These are phyloP conservation scores for Antennarius maculatus DNA, from an alignment of 2,797 vertebrate genomes.

Conservation along the genomic window DNA sequence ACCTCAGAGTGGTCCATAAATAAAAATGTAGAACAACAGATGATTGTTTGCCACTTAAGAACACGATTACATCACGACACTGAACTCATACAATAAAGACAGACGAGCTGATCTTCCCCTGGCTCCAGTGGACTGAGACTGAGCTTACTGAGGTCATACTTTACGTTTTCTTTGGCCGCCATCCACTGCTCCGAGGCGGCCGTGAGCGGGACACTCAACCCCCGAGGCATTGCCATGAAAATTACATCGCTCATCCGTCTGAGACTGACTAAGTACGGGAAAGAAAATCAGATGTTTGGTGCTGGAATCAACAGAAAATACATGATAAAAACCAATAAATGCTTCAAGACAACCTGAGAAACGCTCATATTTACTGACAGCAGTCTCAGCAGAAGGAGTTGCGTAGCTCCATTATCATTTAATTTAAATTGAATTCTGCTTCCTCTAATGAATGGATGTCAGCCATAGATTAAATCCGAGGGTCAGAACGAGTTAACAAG, in stretches of 20 bases:
- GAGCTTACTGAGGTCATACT: background rate
- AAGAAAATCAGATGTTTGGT: conserved; percentile 5
- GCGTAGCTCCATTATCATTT: background rate
- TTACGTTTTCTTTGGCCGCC: background rate
- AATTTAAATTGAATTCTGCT: conserved; percentile 20
- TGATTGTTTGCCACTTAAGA: background rate
- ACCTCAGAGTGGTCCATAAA: conserved; percentile 21
- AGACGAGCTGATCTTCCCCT: background rate
- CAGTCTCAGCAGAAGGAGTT: conserved; percentile 23
- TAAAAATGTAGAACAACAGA: background rate
- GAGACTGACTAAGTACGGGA: background rate
- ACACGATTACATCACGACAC: background rate
- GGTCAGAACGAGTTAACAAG: conserved; percentile 29
- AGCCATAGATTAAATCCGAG: conserved; percentile 34
- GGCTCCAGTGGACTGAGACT: background rate
- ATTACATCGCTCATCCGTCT: background rate
- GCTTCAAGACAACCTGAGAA: conserved; percentile 12
- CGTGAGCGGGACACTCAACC: background rate
- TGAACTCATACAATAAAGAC: background rate
- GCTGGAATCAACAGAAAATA: conserved; percentile 5
- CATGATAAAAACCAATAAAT: conserved; percentile 20
- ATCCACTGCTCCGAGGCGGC: background rate
- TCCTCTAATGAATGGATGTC: conserved; percentile 52
- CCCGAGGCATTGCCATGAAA: background rate
- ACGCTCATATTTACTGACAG: conserved; percentile 12